Percentiles rank a stretch among this genome's conserved stretches.
These are phyloP conservation scores for Gymnocephalus cernua DNA, from an alignment of 2,113 vertebrate genomes.

Conservation along the genomic window DNA sequence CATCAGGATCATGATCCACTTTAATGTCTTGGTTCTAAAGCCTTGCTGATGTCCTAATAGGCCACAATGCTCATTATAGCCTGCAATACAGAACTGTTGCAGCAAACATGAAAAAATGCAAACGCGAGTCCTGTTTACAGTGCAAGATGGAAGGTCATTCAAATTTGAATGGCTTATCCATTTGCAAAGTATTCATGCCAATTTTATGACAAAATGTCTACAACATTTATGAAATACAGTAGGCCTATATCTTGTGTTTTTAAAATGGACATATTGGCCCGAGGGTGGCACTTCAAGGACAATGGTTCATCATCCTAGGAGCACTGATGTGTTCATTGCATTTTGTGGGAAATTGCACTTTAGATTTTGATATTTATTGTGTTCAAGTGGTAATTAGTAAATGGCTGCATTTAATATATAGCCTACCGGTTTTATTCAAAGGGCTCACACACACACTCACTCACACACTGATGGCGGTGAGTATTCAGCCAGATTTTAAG, in stretches of 20 bases:
- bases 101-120: not conserved
- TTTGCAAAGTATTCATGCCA: not conserved
- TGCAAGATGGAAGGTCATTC: not conserved
- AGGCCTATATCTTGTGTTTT: not conserved
- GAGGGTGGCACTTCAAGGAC: not conserved
- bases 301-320: not conserved
- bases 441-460: not conserved
- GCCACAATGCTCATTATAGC: not conserved
- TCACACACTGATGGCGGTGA: not conserved
- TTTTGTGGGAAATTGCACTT: not conserved
- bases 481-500: not conserved
- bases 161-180: not conserved
- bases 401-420: not conserved
- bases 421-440: not conserved
- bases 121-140: not conserved
- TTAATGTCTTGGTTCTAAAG: not conserved
- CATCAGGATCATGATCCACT: slow-evolving; percentile 24
- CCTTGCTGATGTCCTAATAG: not conserved
- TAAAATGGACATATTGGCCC: not conserved
- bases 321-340: not conserved
- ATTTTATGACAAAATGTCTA: not conserved
- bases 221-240: not conserved
- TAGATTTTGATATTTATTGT: not conserved
- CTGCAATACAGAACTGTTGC: not conserved
- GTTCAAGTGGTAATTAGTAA: not conserved